Evolutionary conservation across 1,140 invertebrate species (phyloP).

Genomic region (Macrotrachela quadricornifera): DNA sequence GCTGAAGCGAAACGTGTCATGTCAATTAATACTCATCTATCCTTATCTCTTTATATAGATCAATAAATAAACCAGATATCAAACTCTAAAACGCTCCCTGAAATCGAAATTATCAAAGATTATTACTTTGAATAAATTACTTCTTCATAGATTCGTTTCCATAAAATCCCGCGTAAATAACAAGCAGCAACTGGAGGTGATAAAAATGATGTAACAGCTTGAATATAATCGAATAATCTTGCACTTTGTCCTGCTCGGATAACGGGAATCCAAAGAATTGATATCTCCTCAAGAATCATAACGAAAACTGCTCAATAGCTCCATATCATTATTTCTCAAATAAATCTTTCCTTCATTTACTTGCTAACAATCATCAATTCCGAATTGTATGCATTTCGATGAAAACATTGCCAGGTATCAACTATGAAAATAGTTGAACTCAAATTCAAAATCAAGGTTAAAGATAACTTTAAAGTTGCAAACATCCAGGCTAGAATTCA

Average conservation of each 20-base stretch:
- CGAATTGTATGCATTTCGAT: conserved; percentile 28
- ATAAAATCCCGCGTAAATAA: conserved; percentile 35
- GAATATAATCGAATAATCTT: conserved; percentile 37
- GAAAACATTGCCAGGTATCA: conserved; percentile 35
- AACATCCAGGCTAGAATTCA: conserved; percentile 35
- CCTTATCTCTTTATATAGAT: too few relatives aligned
- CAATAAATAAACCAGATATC: conserved; percentile 22
- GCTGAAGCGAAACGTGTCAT: too few relatives aligned
- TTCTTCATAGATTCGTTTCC: conserved; percentile 33
- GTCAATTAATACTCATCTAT: too few relatives aligned
- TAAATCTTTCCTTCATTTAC: conserved; percentile 12
- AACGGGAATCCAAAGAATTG: conserved; percentile 38
- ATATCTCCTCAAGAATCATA: conserved; percentile 32
- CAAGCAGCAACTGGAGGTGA: conserved; percentile 38
- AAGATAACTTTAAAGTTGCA: conserved; percentile 36
- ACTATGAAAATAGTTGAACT: conserved; percentile 37
- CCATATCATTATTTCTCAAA: neutral
- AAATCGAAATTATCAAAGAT: too few relatives aligned
- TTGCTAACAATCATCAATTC: conserved; percentile 35
- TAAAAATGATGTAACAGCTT: conserved; percentile 35
- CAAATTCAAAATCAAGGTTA: conserved; percentile 39
- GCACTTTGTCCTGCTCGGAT: conserved; percentile 30
- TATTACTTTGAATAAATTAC: conserved; percentile 12
- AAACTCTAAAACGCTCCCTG: conserved; percentile 32
- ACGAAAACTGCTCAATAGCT: conserved; percentile 26